Evolutionary conservation across 2,113 vertebrate species (phyloP), one percentile per base, ranked within the genome.

Genomic region (Phalacrocorax carbo): DNA sequence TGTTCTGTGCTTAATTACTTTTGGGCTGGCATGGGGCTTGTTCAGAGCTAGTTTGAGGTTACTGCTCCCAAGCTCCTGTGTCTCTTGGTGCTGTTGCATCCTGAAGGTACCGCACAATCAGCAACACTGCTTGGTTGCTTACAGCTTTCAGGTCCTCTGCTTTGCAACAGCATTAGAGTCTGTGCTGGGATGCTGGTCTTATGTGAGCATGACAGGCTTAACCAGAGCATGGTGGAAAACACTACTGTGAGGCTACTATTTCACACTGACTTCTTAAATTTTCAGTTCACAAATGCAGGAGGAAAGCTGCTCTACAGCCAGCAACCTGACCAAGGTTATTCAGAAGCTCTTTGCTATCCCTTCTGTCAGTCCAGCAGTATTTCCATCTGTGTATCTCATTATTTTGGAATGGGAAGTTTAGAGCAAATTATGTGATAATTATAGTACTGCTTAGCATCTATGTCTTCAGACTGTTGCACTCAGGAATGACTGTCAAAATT

Each of bases 401-500:
- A 92, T 86, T 96, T 93, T 61, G 70, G 58, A 92, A 66, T 2
- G 23, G 79, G 93, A 95, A 90, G 86, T 92, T 66, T 73, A 70
- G 60, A 82, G 64, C 58, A 91, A 77, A 93, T 93, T 66, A 72
- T 4, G 9, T 86, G 76, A 58, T 88, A 97, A 98, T 94, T 96
- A 96, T 85, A 96, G 91, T 48, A 5, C 70, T 38, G 86, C 86
- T 95, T 82, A 91, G 42, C 91, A 96, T 88, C 92, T 76, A 22
- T 1, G 0, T 80, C 89, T 84, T 90, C 89, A 96, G 94, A 62
- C 44, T 64, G 78, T 58, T 94, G 80, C n/a, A 19, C 95, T 80
- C 77, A 46, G 92, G 82, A 85, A 86, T 58, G 62, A 27, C 82
- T 97, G 93, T 93, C 97, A 94, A 82, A 95, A 72, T 91, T 72